phyloP scores from a whole-genome alignment of 2,797 vertebrate genomes.

The Mus caroli region DNA sequence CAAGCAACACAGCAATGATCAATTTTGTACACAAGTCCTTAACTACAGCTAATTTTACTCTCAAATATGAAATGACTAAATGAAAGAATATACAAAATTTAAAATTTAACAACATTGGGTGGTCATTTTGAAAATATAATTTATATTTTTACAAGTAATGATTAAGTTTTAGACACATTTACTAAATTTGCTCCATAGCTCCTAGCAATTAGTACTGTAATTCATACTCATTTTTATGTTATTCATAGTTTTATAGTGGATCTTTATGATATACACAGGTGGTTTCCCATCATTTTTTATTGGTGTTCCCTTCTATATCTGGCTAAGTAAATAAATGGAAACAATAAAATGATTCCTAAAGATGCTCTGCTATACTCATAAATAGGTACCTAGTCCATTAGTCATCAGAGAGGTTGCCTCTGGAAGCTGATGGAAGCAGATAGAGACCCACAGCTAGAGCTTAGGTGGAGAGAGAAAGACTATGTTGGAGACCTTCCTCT shows the following conservation, averaged over 20 bases:
- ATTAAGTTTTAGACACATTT: background rate
- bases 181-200: background rate
- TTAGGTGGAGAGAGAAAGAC: background rate
- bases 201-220: background rate
- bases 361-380: background rate
- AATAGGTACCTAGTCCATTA: background rate
- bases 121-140: conserved; percentile 6
- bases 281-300: background rate
- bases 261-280: background rate
- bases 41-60: background rate
- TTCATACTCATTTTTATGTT: background rate
- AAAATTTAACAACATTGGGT: background rate
- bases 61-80: background rate
- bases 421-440: background rate
- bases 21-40: background rate
- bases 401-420: background rate
- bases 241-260: background rate
- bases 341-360: background rate
- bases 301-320: background rate
- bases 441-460: background rate
- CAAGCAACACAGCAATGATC: background rate
- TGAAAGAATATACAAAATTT: background rate
- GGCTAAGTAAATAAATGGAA: background rate
- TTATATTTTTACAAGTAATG: background rate
- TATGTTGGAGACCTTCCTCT: too few relatives aligned